Conservation (phyloP, 2,113 vertebrate species). For the Colius striatus region DNA sequence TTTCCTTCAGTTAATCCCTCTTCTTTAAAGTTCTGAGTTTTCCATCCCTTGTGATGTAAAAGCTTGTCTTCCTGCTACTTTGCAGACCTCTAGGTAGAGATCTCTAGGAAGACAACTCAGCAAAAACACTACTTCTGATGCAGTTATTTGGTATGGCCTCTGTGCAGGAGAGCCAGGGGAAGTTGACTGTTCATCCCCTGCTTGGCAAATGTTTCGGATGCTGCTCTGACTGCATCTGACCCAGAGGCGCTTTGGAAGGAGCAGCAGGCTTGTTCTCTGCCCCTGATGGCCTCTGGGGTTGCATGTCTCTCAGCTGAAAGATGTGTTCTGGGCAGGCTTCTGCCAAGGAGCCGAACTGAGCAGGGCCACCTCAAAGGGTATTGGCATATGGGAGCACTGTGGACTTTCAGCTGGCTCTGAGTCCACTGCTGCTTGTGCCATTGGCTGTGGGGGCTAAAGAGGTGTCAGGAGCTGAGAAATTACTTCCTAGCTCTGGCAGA, state of each 20-base stretch:
- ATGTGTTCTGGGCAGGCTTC: accelerated
- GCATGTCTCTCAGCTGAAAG: not conserved
- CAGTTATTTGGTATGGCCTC: not conserved
- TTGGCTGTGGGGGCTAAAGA: not conserved
- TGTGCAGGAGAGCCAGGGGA: not conserved
- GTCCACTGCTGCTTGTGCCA: not conserved
- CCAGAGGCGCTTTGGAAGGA: not conserved
- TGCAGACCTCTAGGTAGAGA: not conserved
- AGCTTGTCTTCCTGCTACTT: not conserved
- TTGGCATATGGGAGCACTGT: not conserved
- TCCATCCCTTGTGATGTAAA: accelerated
- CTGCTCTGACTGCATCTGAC: not conserved
- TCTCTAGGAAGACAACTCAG: not conserved
- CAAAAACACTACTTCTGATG: not conserved
- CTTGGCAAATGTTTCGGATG: not conserved
- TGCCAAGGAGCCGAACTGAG: accelerated
- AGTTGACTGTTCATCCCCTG: not conserved
- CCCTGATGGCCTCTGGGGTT: not conserved
- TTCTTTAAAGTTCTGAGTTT: not conserved
- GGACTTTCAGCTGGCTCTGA: not conserved
- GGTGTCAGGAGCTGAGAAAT: not conserved
- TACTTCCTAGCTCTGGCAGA: not conserved
- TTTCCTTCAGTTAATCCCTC: not conserved
- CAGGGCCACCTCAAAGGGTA: not conserved
- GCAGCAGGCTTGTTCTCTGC: not conserved